Evolutionary conservation across 2,113 vertebrate species (phyloP).

Genomic region (Proteles cristata): DNA sequence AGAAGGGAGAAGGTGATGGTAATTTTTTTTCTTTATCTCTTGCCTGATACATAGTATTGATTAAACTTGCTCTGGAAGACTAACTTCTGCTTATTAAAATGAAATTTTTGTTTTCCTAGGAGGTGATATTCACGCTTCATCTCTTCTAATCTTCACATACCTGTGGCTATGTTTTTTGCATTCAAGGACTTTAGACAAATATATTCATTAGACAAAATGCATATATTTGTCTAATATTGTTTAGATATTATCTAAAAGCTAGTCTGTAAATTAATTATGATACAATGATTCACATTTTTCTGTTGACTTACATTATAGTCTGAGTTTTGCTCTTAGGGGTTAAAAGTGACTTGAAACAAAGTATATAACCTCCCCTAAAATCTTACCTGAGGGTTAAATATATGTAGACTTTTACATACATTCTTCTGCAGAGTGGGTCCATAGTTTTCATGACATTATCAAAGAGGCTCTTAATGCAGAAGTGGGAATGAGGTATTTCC

Average conservation of each 20-base stretch:
- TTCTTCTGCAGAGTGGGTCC: background rate
- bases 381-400: background rate
- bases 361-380: background rate
- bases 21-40: background rate
- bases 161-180: background rate
- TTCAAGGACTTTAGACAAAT: background rate
- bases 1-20: background rate
- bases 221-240: too few species aligned
- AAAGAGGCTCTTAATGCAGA: background rate
- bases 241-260: background rate
- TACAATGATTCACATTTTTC: slow-evolving; percentile 18
- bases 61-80: background rate
- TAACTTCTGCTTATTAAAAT: background rate
- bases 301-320: slow-evolving; percentile 16
- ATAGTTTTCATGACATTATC: background rate
- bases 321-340: slow-evolving; percentile 45
- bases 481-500: background rate
- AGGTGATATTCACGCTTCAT: background rate
- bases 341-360: slow-evolving; percentile 46
- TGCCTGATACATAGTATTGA: background rate
- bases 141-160: background rate
- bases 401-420: background rate
- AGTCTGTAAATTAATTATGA: background rate
- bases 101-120: background rate
- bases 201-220: background rate